A percentile compares a stretch with the other conserved stretches of the same genome.
These are phyloP conservation scores for Cephus pulcher DNA, from an alignment of 2,888 invertebrate genomes.

Conservation along the genomic window DNA sequence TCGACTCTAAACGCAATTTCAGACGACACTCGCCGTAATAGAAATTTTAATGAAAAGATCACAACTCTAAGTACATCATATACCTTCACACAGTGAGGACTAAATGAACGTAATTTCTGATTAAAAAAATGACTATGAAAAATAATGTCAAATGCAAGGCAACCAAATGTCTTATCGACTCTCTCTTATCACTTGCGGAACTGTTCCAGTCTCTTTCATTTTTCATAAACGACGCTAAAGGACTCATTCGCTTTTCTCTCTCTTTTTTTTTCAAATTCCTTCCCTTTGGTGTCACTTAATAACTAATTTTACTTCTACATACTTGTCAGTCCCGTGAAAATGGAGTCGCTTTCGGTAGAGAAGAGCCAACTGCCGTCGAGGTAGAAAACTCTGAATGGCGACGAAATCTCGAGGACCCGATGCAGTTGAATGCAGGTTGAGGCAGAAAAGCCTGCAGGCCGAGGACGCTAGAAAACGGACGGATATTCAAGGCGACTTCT, in stretches of 20 bases:
- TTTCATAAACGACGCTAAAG: background rate
- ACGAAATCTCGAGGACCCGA: background rate
- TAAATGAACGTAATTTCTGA: background rate
- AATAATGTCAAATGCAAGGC: background rate
- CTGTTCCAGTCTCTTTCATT: background rate
- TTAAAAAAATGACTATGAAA: background rate
- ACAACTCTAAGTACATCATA: constrained; percentile 22
- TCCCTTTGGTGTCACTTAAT: background rate
- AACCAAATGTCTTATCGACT: background rate
- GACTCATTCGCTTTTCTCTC: background rate
- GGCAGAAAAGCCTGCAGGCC: no score
- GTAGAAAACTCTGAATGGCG: background rate
- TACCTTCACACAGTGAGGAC: background rate
- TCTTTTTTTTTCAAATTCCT: background rate
- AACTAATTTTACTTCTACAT: background rate
- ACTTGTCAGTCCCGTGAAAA: background rate
- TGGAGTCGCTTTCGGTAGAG: background rate
- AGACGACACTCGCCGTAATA: constrained; percentile 29
- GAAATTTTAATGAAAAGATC: constrained; percentile 55
- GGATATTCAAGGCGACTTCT: background rate
- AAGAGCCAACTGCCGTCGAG: background rate
- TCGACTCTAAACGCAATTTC: background rate
- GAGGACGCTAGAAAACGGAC: background rate
- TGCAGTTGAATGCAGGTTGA: background rate
- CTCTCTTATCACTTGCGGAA: background rate